Conservation (phyloP, 2,113 vertebrate species). For the Centropristis striata region DNA sequence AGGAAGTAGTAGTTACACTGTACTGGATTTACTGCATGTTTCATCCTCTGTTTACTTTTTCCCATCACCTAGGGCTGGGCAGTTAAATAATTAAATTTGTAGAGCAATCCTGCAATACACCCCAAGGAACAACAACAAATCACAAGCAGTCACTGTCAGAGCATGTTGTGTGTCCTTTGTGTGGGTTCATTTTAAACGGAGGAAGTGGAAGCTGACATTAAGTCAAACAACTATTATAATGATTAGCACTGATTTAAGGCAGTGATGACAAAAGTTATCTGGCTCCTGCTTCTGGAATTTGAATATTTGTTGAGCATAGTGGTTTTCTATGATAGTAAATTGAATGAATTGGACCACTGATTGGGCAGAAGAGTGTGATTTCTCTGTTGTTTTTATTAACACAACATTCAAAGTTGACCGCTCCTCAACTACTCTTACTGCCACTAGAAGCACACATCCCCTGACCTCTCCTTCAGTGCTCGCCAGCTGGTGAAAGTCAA, state of each 20-base stretch:
- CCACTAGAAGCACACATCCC: too few relatives aligned
- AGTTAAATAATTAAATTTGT: neutral
- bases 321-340: neutral
- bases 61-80: neutral
- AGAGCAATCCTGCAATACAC: neutral
- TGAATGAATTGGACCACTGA: neutral
- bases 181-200: neutral
- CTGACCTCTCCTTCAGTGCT: too few relatives aligned
- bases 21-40: neutral
- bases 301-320: neutral
- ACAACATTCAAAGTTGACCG: too few relatives aligned
- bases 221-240: neutral
- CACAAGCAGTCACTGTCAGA: neutral
- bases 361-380: too few relatives aligned
- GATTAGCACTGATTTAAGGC: neutral
- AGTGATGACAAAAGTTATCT: neutral
- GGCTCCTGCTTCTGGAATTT: neutral
- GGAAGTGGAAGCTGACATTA: neutral
- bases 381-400: too few relatives aligned
- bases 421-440: too few relatives aligned
- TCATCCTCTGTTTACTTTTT: conserved; percentile 12
- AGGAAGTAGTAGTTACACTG: neutral
- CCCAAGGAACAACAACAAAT: neutral
- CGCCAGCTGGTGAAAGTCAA: too few relatives aligned
- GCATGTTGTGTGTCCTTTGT: neutral